Evolutionary conservation across 2,113 vertebrate species (phyloP).

Genomic region (Isurus oxyrinchus): DNA sequence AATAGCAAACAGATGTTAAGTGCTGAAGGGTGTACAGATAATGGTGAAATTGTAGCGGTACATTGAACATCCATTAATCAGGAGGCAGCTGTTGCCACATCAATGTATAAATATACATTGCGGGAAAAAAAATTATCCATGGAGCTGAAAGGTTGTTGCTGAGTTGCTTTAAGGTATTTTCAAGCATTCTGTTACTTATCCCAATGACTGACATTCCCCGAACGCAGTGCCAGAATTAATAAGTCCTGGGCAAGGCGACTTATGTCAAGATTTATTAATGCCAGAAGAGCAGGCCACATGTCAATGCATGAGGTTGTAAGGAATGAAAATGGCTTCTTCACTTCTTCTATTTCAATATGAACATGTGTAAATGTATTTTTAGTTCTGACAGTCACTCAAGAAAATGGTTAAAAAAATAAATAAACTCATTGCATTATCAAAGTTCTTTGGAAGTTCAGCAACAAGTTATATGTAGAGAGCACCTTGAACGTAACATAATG

Average conservation of each 20-base stretch:
- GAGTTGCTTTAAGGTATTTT: neutral
- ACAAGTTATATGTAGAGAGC: neutral
- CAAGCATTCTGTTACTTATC: conserved; percentile 19
- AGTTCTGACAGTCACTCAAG: no score
- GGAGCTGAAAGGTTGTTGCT: neutral
- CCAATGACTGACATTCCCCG: conserved; percentile 4
- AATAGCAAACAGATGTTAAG: neutral
- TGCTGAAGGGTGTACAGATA: neutral
- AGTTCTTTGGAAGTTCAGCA: neutral
- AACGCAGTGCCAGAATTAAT: neutral
- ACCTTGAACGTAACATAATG: neutral
- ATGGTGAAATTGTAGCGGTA: neutral
- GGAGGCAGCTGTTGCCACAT: neutral
- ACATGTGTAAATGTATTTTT: neutral
- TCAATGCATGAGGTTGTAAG: neutral
- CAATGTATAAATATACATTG: conserved; percentile 3
- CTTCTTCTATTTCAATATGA: neutral
- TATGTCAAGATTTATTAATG: neutral
- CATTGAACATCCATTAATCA: conserved; percentile 26
- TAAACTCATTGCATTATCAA: neutral
- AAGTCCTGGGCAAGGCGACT: neutral
- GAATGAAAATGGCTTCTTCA: conserved; percentile 16
- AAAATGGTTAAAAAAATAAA: neutral
- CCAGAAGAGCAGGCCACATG: neutral
- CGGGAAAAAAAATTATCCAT: neutral